Evolutionary conservation across 2,888 invertebrate species (phyloP).

Genomic region (Macrosiphum euphorbiae): DNA sequence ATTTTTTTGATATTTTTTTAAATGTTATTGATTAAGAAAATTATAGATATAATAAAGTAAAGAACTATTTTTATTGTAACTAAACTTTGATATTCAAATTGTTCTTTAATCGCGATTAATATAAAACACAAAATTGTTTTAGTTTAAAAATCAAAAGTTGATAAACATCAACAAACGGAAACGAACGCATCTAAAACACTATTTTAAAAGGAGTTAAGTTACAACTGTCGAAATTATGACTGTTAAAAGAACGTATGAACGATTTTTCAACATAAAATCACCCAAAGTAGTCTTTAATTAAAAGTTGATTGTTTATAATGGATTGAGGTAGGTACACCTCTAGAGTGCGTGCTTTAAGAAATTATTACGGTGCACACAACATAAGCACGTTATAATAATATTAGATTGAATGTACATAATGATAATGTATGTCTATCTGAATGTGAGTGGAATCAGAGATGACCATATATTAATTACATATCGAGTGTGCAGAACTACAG

Average conservation of each 20-base stretch:
- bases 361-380: neutral
- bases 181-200: neutral
- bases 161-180: neutral
- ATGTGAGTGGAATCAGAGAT: neutral
- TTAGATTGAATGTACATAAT: neutral
- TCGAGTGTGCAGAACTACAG: neutral
- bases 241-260: neutral
- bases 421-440: neutral
- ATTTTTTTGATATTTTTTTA: neutral
- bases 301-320: neutral
- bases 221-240: neutral
- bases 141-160: neutral
- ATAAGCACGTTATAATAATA: neutral
- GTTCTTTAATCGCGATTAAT: neutral
- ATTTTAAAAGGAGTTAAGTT: neutral
- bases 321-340: neutral
- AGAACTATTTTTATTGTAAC: neutral
- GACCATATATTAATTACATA: neutral
- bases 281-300: neutral
- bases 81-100: neutral
- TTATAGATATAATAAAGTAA: neutral
- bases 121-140: neutral
- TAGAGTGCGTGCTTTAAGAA: neutral
- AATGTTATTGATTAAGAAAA: neutral
- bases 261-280: neutral